Evolutionary conservation across 35 echinoderm and acorn worm species (phyloP), one percentile per base, ranked within the genome.

Genomic region (Stichopus chloronotus): DNA sequence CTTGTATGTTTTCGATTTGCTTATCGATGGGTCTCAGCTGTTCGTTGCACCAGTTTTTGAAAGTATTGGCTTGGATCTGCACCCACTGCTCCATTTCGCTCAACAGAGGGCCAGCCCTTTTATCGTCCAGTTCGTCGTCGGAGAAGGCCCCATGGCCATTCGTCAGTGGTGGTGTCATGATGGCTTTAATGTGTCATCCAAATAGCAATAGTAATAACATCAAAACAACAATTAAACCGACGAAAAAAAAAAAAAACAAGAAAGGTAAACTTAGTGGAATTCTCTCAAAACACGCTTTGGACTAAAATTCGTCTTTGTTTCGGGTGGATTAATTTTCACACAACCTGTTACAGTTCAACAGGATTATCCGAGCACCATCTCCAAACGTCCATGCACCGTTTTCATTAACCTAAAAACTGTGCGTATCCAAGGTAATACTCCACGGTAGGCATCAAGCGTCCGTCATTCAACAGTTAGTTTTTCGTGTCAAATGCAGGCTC

Each of bases 1-100:
- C 81, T 17, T 87, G 71, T 11, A 99, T 74, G 79, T 99, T 77
- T 55, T 90, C 91, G 11, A 99, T 88, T 14, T 72, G 10, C 16
- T 95, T 93, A 6, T 83, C 95, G 22, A 56, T 69, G 20, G 90
- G 93, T 61, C 78, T 76, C 8, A 99, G 92, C 53, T 99, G 97
- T 87, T 96, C 97, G 78, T 99, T 99, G 57, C 92, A 93, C 97
- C 97, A 99, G 63, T 99, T 96, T 6, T 90, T 96, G 57, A 99
- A 99, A 8, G 97, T 99, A 56, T 99, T 99, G 72, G 96, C 86
- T 63, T 99, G 97, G 55, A 99, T 96, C 58, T 96, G 92, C 5
- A 96, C 83, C 97, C 97, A 99, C n/a, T 90, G 57, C 25, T 87
- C 76, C 56, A 90, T 88, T n/a, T 90, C 58, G 17, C 58, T 78